These are phyloP conservation scores for Himalopsyche anomala DNA, from an alignment of 2,888 invertebrate genomes.

Conservation along the genomic window DNA sequence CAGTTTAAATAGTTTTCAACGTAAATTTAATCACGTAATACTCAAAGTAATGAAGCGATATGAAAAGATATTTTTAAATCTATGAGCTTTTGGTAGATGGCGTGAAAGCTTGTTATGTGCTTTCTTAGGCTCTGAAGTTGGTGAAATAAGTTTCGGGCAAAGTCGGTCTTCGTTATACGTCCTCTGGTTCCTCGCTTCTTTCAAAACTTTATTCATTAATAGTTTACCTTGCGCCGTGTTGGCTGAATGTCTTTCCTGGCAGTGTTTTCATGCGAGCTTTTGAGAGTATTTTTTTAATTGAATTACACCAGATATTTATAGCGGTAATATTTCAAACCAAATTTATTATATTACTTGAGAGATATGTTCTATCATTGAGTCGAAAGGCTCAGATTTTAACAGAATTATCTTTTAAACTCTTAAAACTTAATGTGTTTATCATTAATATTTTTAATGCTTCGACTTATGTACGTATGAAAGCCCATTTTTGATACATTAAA, in stretches of 20 bases:
- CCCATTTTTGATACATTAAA: too few species aligned
- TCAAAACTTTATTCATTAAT: conserved; percentile 59
- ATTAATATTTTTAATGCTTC: too few species aligned
- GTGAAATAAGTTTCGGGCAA: conserved; percentile 29
- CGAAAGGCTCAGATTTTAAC: neutral
- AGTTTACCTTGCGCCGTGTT: conserved; percentile 50
- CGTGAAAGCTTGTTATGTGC: conserved; percentile 14
- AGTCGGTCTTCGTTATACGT: conserved; percentile 20
- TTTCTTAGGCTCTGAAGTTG: conserved; percentile 17
- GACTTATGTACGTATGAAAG: too few species aligned
- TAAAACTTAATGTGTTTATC: too few species aligned
- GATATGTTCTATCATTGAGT: neutral
- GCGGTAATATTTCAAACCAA: neutral
- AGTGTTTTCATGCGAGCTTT: conserved; percentile 24
- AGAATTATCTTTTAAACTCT: neutral
- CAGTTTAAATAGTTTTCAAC: too few species aligned
- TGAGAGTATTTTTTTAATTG: conserved; percentile 7
- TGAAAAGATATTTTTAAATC: conserved; percentile 16
- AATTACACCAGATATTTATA: conserved; percentile 20
- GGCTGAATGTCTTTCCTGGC: conserved; percentile 15
- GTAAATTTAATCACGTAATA: neutral
- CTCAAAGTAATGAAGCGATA: conserved; percentile 5
- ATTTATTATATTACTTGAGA: neutral
- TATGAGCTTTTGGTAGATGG: neutral
- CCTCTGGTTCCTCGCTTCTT: conserved; percentile 34